Conservation (phyloP, 2,113 vertebrate species). For the Halcyon senegalensis region DNA sequence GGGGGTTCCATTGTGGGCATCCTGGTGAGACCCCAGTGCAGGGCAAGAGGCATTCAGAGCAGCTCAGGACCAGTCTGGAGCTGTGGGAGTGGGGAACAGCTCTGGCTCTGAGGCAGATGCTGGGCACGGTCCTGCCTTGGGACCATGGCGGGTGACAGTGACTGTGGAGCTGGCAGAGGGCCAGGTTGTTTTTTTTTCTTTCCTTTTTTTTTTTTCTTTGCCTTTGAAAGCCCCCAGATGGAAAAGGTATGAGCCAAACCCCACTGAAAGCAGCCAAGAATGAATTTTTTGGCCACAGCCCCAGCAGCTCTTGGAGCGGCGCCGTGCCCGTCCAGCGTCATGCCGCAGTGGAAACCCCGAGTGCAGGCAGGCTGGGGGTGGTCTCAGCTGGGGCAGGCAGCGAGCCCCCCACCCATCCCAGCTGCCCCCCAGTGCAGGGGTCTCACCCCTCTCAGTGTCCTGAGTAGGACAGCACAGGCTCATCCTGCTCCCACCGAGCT, state of each 20-base stretch:
- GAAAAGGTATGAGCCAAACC: conserved; percentile 47
- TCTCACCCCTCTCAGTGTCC: not conserved
- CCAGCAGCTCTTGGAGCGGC: conserved; percentile 38
- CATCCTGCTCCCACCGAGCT: not conserved
- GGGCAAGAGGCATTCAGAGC: not conserved
- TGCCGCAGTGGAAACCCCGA: not conserved
- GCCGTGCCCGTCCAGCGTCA: not conserved
- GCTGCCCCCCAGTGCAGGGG: accelerated
- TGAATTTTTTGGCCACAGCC: conserved; percentile 48
- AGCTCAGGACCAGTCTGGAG: not conserved
- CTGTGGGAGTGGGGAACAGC: not conserved
- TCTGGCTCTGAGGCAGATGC: not conserved
- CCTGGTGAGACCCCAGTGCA: not conserved
- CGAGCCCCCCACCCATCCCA: not conserved
- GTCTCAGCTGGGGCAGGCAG: not conserved
- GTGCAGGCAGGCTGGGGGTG: not conserved
- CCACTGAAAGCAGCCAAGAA: conserved; percentile 53
- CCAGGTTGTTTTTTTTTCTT: not conserved
- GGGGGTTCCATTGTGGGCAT: not conserved
- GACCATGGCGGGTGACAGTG: not conserved
- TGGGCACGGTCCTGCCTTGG: not conserved
- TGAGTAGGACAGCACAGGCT: not conserved
- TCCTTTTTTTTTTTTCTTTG: not conserved
- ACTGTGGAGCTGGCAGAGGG: not conserved
- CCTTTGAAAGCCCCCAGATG: conserved; percentile 60